Evolutionary conservation across 2,797 vertebrate genomes (phyloP).

Genomic region (Protonibea diacanthus): DNA sequence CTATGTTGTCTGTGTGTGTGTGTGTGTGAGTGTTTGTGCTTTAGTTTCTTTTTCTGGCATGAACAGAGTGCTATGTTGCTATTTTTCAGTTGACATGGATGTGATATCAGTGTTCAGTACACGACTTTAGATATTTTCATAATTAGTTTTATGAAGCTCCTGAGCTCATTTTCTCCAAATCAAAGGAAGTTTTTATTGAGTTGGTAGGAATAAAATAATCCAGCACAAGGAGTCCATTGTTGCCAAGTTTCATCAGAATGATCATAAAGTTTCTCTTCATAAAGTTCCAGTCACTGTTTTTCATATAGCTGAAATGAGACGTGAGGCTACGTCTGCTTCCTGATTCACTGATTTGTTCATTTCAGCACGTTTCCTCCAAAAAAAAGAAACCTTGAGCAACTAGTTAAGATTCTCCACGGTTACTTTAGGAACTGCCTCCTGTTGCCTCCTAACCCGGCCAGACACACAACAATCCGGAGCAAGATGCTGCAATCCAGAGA

Average conservation of each 20-base stretch:
- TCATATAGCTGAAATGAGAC: slow-evolving; percentile 18
- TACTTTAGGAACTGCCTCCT: background rate
- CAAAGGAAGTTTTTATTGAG: slow-evolving; percentile 27
- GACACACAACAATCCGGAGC: background rate
- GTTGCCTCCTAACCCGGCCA: background rate
- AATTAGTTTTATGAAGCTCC: slow-evolving; percentile 20
- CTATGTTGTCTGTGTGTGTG: slow-evolving; percentile 13
- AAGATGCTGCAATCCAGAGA: background rate
- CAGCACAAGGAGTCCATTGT: slow-evolving; percentile 20
- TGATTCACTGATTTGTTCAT: slow-evolving; percentile 6
- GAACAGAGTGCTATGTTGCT: background rate
- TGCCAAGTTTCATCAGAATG: slow-evolving; percentile 14
- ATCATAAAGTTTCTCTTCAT: slow-evolving; percentile 16
- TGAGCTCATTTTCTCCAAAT: slow-evolving; percentile 33
- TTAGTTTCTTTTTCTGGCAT: slow-evolving; percentile 16
- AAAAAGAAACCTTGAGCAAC: background rate
- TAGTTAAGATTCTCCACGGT: background rate
- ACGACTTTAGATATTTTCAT: slow-evolving; percentile 8
- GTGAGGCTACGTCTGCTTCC: background rate
- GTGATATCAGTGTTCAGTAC: slow-evolving; percentile 7
- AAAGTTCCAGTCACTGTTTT: slow-evolving; percentile 24
- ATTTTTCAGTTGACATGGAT: background rate
- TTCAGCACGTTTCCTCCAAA: background rate
- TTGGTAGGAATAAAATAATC: slow-evolving; percentile 26
- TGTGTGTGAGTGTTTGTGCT: background rate